A percentile compares a stretch with the other conserved stretches of the same genome.
These are phyloP conservation scores for Turdus rufiventris DNA, from an alignment of 2,113 vertebrate genomes.

Conservation along the genomic window DNA sequence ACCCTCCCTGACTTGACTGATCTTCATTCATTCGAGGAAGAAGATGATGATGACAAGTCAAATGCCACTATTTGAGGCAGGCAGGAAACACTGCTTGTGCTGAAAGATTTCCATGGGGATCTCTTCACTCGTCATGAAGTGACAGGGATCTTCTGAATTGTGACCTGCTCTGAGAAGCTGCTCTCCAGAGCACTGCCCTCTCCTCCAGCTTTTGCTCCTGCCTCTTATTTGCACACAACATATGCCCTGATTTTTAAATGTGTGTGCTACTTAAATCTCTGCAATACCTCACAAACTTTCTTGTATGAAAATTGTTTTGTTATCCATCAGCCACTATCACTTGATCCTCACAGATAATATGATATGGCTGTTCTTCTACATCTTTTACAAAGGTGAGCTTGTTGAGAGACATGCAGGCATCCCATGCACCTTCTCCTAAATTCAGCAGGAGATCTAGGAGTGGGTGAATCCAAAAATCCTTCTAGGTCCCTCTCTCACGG, in stretches of 20 bases:
- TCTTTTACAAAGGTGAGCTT: neutral
- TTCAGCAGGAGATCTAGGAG: neutral
- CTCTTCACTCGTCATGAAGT: neutral
- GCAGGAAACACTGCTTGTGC: neutral
- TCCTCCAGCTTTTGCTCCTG: neutral
- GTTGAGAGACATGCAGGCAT: neutral
- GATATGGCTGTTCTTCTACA: neutral
- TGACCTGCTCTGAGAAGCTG: neutral
- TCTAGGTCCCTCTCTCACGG: neutral
- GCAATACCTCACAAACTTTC: neutral
- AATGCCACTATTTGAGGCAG: neutral
- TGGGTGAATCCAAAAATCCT: neutral
- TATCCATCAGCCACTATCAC: neutral
- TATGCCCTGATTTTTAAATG: neutral
- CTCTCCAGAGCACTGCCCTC: neutral
- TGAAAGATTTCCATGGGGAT: neutral
- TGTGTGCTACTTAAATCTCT: neutral
- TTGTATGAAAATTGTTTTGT: neutral
- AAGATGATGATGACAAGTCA: neutral
- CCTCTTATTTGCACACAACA: neutral
- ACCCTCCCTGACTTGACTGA: neutral
- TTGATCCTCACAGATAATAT: neutral
- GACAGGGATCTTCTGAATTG: fast-evolving
- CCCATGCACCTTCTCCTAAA: neutral
- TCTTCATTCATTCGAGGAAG: neutral